Evolutionary conservation across 2,888 invertebrate species (phyloP), one percentile per base, ranked within the genome.

Genomic region (Drosophila differens): DNA sequence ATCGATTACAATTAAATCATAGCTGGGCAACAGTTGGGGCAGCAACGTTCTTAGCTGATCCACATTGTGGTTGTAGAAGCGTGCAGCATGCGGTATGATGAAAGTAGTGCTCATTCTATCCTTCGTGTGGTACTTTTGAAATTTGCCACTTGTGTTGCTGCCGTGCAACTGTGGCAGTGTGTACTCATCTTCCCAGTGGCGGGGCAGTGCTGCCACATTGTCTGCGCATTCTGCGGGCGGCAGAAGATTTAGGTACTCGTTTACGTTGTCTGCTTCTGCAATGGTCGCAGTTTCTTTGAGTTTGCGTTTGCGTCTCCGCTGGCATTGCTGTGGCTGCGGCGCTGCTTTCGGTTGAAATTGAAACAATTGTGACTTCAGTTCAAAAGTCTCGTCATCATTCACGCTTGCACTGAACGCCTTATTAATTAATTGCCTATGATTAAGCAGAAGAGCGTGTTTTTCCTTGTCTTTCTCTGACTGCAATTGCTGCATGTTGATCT

Each of bases 1-100:
- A 94, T 99, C 99, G 81, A 98, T 94, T 25, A 99, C 93, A 60
- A 99, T 95, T 62, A 98, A 94, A 93, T 98, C 97, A 94, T 95
- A 99, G 71, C 94, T 94, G 66, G 94, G 93, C 30, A 86, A 65
- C 49, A 95, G 91, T 33, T 93, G 83, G 54, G 95, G 93, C 80
- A 95, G 94, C 57, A 94, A 92, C n/a, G 93, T 92, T 0, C 96
- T 94, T 77, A 95, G 94, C 78, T 95, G 94, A 25, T 94, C 94
- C 79, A 97, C 94, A 83, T 95, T 94, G 91, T 96, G 95, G 81
- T 96, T 96, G 90, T 94, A 96, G 93, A 96, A 97, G 93, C 93
- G 94, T 76, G 95, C 95, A 53, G 95, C 94, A 66, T 94, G 92
- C 30, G 97, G 97, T 85, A 97, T 95, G 28, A 97, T 37, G 22